Evolutionary conservation across 2,888 invertebrate species (phyloP).

Genomic region (Gortyna flavago): DNA sequence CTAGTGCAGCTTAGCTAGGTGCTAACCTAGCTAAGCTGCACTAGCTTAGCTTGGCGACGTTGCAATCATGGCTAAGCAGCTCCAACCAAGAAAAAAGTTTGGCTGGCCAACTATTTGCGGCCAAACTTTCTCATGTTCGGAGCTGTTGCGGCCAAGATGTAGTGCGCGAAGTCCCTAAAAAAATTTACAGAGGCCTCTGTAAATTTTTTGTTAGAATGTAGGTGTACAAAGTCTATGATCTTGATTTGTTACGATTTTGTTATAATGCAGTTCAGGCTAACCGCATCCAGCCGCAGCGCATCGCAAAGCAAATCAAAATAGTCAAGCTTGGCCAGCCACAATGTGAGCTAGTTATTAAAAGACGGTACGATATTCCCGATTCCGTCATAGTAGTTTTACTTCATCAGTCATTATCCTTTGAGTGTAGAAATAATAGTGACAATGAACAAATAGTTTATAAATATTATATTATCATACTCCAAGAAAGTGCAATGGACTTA

Average conservation of each 20-base stretch:
- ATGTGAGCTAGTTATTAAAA: constrained; percentile 33
- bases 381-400: neutral
- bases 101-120: neutral
- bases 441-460: neutral
- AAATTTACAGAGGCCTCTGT: neutral
- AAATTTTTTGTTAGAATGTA: neutral
- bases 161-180: neutral
- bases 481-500: neutral
- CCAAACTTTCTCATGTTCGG: neutral
- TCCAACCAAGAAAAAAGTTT: neutral
- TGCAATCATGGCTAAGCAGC: neutral
- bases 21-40: too few relatives aligned
- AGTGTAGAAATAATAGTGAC: neutral
- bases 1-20: neutral
- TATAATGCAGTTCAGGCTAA: constrained; percentile 34
- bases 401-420: neutral
- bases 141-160: neutral
- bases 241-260: constrained; percentile 13
- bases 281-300: constrained; percentile 4
- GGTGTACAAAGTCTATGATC: neutral
- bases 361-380: constrained; percentile 24
- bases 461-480: neutral
- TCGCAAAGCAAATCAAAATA: constrained; percentile 34
- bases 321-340: neutral
- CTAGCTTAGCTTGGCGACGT: neutral